These are phyloP conservation scores for Ptychodera flava DNA, from an alignment of 35 echinoderm and acorn worm genomes.

Conservation along the genomic window DNA sequence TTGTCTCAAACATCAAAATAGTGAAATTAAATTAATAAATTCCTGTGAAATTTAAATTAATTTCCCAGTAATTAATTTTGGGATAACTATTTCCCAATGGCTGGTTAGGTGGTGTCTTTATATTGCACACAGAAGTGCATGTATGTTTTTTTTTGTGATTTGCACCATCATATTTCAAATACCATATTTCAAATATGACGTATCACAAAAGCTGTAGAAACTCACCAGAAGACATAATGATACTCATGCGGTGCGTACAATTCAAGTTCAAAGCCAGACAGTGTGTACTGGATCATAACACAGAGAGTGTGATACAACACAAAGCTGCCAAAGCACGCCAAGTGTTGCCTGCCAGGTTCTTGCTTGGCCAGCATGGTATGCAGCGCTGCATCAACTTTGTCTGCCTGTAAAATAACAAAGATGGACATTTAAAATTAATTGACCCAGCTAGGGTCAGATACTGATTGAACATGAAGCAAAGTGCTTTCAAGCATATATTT, in stretches of 20 bases:
- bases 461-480: too few species aligned
- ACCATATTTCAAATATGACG: too few species aligned
- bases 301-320: conserved; percentile 86
- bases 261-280: conserved; percentile 90
- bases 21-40: too few species aligned
- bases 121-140: background rate
- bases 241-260: conserved; percentile 95
- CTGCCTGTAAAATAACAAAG: conserved; percentile 41
- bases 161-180: background rate
- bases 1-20: too few species aligned
- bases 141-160: background rate
- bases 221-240: conserved; percentile 95
- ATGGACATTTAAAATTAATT: too few species aligned
- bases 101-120: too few species aligned
- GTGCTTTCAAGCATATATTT: too few species aligned
- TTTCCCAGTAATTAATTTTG: too few species aligned
- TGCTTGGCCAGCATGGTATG: conserved; percentile 49
- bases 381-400: conserved; percentile 64
- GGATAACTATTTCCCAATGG: too few species aligned
- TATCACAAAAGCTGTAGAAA: too few species aligned
- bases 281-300: conserved; percentile 82
- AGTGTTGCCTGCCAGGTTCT: conserved; percentile 50
- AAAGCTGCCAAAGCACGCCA: conserved; percentile 83
- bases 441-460: too few species aligned
- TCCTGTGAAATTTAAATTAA: too few species aligned